A percentile compares a stretch with the other conserved stretches of the same genome.
Conservation (phyloP, 2,113 vertebrate species). For the Alces alces region DNA sequence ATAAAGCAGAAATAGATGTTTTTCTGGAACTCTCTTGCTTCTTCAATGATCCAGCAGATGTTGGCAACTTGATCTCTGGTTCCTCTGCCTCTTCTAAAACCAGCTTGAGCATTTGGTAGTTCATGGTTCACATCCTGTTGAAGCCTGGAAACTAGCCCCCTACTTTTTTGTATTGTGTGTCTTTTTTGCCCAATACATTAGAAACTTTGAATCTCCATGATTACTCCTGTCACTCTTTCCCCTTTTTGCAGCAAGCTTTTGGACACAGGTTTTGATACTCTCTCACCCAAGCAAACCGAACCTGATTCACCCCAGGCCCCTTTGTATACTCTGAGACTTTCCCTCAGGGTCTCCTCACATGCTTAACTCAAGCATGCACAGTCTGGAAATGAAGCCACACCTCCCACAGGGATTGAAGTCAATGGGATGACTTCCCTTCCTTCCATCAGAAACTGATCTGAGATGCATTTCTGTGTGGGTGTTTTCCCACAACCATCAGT, state of each 20-base stretch:
- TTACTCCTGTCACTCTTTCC: background rate
- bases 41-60: background rate
- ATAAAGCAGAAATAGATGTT: background rate
- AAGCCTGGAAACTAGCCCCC: background rate
- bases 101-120: background rate
- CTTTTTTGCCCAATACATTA: background rate
- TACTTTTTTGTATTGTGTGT: background rate
- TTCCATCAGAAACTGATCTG: background rate
- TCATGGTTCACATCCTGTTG: accelerated
- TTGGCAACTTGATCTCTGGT: background rate
- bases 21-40: background rate
- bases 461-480: background rate
- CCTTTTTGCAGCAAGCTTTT: background rate
- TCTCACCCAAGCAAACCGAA: background rate
- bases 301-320: background rate
- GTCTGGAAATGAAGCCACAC: background rate
- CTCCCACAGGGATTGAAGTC: background rate
- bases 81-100: background rate
- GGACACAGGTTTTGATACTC: background rate
- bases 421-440: background rate
- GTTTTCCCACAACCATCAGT: background rate
- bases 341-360: background rate
- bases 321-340: background rate
- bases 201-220: background rate
- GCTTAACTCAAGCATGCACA: background rate